These are phyloP conservation scores for Sarotherodon lohbergeri DNA, from an alignment of 2,113 vertebrate species.

Conservation along the genomic window DNA sequence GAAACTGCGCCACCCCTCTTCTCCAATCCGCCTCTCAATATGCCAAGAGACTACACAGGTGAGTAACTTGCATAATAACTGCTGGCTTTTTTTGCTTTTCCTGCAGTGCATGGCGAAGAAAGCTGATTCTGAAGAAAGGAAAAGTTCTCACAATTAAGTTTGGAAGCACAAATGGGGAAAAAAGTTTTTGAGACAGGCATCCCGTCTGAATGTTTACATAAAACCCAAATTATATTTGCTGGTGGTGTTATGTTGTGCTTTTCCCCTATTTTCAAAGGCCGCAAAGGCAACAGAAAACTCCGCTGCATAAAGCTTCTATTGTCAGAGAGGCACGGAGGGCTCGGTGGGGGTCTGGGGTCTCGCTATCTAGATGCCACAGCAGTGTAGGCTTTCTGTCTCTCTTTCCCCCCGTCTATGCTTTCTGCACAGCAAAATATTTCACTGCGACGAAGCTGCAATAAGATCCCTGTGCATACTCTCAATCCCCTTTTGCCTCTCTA, in stretches of 20 bases:
- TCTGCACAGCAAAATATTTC: constrained; percentile 62
- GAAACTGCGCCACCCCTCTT: constrained; percentile 84
- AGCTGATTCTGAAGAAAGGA: background rate
- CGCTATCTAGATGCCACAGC: constrained; percentile 51
- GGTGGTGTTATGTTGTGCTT: constrained; percentile 40
- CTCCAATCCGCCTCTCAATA: constrained; percentile 77
- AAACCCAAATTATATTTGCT: constrained; percentile 27
- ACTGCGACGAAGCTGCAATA: constrained; percentile 67
- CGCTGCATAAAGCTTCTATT: constrained; percentile 51
- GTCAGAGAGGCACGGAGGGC: constrained; percentile 36
- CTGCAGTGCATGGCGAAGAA: background rate
- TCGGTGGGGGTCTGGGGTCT: constrained; percentile 51
- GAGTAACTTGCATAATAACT: constrained; percentile 37
- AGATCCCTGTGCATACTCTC: constrained; percentile 66
- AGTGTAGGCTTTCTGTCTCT: constrained; percentile 53
- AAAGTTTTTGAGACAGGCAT: background rate
- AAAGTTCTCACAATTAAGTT: background rate
- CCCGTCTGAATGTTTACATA: background rate
- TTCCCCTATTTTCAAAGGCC: constrained; percentile 31
- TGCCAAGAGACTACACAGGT: constrained; percentile 89
- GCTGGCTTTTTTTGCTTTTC: background rate
- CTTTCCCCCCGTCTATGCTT: constrained; percentile 20
- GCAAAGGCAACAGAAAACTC: constrained; percentile 34
- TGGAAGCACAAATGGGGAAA: background rate
- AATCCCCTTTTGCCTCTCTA: constrained; percentile 43